Conservation (phyloP, 1,140 invertebrate species). For the Drosophila jambulina region DNA sequence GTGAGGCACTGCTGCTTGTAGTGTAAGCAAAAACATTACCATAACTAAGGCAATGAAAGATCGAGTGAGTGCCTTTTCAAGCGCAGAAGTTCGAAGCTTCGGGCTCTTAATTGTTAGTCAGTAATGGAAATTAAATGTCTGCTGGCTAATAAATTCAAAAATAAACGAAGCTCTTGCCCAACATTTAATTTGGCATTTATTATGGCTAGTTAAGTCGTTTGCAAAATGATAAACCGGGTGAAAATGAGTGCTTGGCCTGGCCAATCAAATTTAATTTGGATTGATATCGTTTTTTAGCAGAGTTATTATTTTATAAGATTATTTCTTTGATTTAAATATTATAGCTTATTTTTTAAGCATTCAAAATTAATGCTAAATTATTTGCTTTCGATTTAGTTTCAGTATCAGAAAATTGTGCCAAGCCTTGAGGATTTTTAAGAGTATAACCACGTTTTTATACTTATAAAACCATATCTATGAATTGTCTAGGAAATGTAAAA, state of each 20-base stretch:
- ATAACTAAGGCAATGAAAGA: slow-evolving; percentile 23
- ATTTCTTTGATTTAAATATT: not conserved
- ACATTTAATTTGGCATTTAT: slow-evolving; percentile 8
- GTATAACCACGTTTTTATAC: too few species aligned
- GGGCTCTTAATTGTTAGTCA: slow-evolving; percentile 6
- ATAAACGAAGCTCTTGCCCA: slow-evolving; percentile 4
- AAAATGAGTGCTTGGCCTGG: not conserved
- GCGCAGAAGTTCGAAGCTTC: slow-evolving; percentile 2
- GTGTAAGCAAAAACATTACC: slow-evolving; percentile 9
- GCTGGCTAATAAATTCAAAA: slow-evolving; percentile 6
- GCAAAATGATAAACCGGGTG: not conserved
- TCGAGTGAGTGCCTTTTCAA: slow-evolving; percentile 11
- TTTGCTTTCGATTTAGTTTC: not conserved
- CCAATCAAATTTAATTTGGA: not conserved
- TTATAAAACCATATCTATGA: too few species aligned
- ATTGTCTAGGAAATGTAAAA: too few species aligned
- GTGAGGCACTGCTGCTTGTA: slow-evolving; percentile 4
- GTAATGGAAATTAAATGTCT: slow-evolving; percentile 17
- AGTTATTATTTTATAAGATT: not conserved
- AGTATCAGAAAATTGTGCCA: too few species aligned
- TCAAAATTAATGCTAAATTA: not conserved
- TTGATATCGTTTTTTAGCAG: not conserved
- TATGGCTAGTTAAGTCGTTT: not conserved
- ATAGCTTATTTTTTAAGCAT: too few species aligned
- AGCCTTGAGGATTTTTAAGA: too few species aligned